Evolutionary conservation across 2,888 invertebrate species (phyloP), one percentile per base, ranked within the genome.

Genomic region (Drosophila borealis): DNA sequence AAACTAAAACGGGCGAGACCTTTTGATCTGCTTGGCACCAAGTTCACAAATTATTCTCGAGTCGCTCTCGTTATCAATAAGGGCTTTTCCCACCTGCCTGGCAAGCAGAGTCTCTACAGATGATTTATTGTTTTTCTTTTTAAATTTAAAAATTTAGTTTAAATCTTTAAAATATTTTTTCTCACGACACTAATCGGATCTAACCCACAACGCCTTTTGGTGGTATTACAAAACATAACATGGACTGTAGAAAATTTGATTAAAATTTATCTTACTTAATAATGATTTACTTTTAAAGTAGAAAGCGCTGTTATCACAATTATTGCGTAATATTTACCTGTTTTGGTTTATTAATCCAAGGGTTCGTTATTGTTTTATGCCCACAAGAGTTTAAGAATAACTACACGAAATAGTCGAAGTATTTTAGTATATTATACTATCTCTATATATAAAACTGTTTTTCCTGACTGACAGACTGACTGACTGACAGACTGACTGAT

Each of bases 221-320:
- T 9, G 19, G 25, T 39, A 11, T 53, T 41, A 41, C 53, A 4
- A 53, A 39, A 53, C 6, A 17, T 5, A 29, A 13, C 13, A 41
- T 53, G 3, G 29, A 19, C 29, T 41, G 17, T 29, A 41, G 29
- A 29, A 33, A 41, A 29, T 39, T 53, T 2, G 5, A 29, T 29
- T 17, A 53, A 17, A 17, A 53, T 53, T 41, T 41, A 29, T 53
- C 17, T 17, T 17, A 17, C 17, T 2, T 17, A 17, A 17, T 2
- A 17, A 17, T 17, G 17, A 17, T 17, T 17, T 17, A 17, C 17
- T 17, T 25, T 1, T 25, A 3, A 29, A 8, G 9, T 41, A 53
- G 41, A 53, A 41, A 53, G 53, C 17, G 17, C 10, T 8, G 17
- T 5, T 19, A 41, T 41, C 53, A 9, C 19, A 19, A 19, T 53